Base-by-base conservation (phyloP, 1,140 invertebrate genomes). In the Saccostrea glomerata region DNA sequence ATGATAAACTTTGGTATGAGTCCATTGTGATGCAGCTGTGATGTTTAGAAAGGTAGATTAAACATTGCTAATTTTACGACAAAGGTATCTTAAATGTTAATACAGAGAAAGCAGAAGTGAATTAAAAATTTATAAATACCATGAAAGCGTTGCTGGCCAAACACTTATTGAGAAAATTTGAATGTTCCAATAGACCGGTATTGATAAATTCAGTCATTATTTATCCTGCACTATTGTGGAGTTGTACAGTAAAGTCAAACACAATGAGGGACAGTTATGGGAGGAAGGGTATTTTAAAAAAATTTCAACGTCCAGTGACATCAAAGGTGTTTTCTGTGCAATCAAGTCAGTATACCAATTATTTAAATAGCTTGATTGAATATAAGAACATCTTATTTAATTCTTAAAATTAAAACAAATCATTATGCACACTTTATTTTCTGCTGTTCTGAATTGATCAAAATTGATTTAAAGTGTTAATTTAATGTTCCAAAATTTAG, bases 41-140 rank as follows among this genome's bases (percentile, higher is more conserved):
- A 77, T 77, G 70, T 77, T 30, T 30, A 77, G 70, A 77, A 77
- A 77, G 70, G 70, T 36, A 77, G 70, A 77, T 77, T 77, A 77
- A 77, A 77, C 70, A 77, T 36, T 77, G 70, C 70, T 77, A 77
- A 77, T 77, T 77, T 77, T 77, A 40, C 70, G 1, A 77, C 70
- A 77, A 36, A 15, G 70, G 30, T 77, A 77, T 77, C 70, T 77
- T 15, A 36, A 77, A 77, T 36, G 70, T 77, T 77, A 30, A 77
- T 15, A 25, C 70, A 13, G 70, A 77, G 70, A 77, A 77, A 77
- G 70, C 70, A 77, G 25, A 25, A 77, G 70, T 77, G 25, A 77
- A 77, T 77, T 77, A 77, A 77, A 47, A 47, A 47, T 77, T 30
- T 77, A 77, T 77, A 13, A 77, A 77, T 77, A 77, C 70, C 70